A percentile compares a stretch with the other conserved stretches of the same genome.
phyloP scores from a whole-genome alignment of 2,888 invertebrate species.

The Plebejus melissa region DNA sequence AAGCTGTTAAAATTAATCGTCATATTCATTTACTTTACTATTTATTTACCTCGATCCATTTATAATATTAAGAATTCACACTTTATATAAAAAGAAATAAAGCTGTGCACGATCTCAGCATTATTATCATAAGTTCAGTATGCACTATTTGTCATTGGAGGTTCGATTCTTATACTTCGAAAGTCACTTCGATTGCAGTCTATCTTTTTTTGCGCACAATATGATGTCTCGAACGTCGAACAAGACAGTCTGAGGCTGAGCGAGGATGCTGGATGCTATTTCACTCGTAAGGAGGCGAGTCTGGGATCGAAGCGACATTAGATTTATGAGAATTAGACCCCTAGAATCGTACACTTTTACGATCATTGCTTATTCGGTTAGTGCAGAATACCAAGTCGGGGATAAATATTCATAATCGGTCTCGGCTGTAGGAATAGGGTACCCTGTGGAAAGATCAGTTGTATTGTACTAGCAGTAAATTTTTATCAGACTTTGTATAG shows the following conservation, averaged over 20 bases:
- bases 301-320: neutral
- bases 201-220: too few species aligned
- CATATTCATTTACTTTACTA: neutral
- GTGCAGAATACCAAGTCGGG: constrained; percentile 15
- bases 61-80: neutral
- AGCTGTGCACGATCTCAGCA: neutral
- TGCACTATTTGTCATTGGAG: neutral
- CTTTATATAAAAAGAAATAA: neutral
- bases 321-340: neutral
- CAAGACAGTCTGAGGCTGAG: too few species aligned
- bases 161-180: neutral
- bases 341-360: constrained; percentile 6
- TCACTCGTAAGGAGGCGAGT: too few species aligned
- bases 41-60: neutral
- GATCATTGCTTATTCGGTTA: constrained; percentile 15
- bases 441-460: neutral
- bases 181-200: too few species aligned
- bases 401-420: constrained; percentile 13
- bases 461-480: neutral
- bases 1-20: neutral
- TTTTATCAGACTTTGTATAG: neutral
- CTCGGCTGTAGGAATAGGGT: neutral
- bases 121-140: neutral
- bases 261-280: too few species aligned
- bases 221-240: too few species aligned